Base-by-base conservation (phyloP, 2,113 vertebrate genomes). In the Cephalopholis sonnerati region DNA sequence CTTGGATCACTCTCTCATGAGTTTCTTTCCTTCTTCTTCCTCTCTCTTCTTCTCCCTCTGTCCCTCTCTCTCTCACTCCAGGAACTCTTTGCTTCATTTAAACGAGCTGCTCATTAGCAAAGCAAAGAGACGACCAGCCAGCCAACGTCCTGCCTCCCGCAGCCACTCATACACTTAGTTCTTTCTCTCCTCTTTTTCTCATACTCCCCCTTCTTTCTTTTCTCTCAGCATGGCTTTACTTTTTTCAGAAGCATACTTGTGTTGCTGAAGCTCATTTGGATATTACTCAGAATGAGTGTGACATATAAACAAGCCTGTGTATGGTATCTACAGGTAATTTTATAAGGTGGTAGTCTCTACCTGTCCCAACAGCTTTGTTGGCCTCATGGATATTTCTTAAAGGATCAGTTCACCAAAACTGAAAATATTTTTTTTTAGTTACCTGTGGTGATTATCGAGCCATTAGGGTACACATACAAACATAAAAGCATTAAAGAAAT, bases 51-150 rank as follows among this genome's bases (percentile, higher is more conserved):
- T 24, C 17, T 2, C 8, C 25, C 25, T 13, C 18, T 32, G 1
- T 29, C 4, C n/a, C 27, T 2, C 25, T 29, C 25, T 29, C 36
- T 63, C 65, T 79, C 69, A 1, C 84, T 76, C 50, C 77, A 53
- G 69, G 78, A 67, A 4, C 58, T 80, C 58, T 77, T 61, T 64
- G 24, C 70, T 76, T 79, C 51, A 27, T 67, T 59, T 73, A 72
- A 84, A 76, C 9, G 64, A 85, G 66, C 74, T 25, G 50, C 70
- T 84, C 82, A 73, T 84, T 87, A 79, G 74, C 44, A 79, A 82
- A 84, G 55, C 81, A 87, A 79, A 87, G 81, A 57, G 50, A 4
- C 29, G 32, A 59, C 9, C 27, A 51, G 66, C 53, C 64, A 66
- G 36, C 54, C 32, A 51, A 51, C 62, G 70, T 74, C 62, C 75